Percentiles rank a stretch among this genome's conserved stretches.
phyloP scores from a whole-genome alignment of 2,113 vertebrate species.

The Thinocorus orbignyianus region DNA sequence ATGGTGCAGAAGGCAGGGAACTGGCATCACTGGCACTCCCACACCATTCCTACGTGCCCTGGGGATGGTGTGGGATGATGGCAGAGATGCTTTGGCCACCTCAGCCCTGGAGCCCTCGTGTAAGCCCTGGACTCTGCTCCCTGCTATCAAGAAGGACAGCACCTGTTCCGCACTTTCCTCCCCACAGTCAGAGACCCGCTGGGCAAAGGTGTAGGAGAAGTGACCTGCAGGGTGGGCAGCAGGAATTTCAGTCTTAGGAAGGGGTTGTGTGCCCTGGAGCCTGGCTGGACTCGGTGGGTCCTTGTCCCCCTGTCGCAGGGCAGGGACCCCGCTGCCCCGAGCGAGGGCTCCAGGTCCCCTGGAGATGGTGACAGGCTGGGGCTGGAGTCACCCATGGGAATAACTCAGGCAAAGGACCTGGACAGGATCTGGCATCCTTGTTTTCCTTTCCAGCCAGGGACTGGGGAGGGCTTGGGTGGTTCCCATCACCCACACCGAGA shows the following conservation, averaged over 20 bases:
- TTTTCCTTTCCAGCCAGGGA: background rate
- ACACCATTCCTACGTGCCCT: background rate
- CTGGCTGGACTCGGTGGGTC: too few species aligned
- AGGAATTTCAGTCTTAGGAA: background rate
- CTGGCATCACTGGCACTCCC: rapidly evolving
- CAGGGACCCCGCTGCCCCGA: background rate
- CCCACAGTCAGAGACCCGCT: rapidly evolving
- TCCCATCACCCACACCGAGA: background rate
- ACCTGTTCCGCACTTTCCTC: background rate
- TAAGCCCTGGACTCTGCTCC: background rate
- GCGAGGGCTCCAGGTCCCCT: rapidly evolving
- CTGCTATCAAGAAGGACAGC: background rate
- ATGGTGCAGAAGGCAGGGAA: background rate
- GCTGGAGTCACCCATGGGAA: rapidly evolving
- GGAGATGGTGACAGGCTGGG: background rate
- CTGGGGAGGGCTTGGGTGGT: background rate
- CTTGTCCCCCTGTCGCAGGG: background rate
- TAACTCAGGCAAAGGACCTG: background rate
- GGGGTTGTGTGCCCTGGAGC: rapidly evolving
- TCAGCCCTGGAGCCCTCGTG: rapidly evolving
- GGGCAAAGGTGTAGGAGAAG: background rate
- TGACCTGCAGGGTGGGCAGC: rapidly evolving
- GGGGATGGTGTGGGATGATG: rapidly evolving
- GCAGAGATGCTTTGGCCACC: too few species aligned
- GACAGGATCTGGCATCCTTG: background rate